Conservation (phyloP, 2,888 invertebrate genomes). For the Cristatella mucedo region DNA sequence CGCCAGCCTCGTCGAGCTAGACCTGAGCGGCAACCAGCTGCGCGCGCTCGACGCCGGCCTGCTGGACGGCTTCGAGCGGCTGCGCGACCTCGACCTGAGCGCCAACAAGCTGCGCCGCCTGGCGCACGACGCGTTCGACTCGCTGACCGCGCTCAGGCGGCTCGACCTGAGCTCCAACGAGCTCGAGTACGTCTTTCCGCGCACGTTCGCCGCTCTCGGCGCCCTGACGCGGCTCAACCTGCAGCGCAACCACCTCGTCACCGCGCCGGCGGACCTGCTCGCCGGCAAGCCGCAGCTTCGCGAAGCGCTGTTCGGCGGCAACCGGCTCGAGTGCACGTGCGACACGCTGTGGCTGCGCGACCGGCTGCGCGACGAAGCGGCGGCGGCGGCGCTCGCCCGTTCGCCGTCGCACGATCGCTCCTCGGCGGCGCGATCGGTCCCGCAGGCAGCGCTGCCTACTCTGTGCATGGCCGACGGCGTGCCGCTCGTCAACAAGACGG, state of each 20-base stretch:
- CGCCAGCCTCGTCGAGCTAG: too few relatives aligned
- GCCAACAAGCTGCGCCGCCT: conserved; percentile 13
- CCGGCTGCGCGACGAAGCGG: conserved; percentile 11
- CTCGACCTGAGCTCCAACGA: conserved; percentile 14
- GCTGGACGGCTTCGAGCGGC: conserved; percentile 13
- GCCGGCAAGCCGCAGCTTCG: conserved; percentile 5
- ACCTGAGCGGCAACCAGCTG: too few relatives aligned
- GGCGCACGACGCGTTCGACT: conserved; percentile 10
- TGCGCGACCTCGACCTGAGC: conserved; percentile 14
- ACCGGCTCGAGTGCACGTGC: conserved; percentile 28
- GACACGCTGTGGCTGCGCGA: conserved; percentile 15
- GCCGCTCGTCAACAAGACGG: too few relatives aligned
- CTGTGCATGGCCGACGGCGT: too few relatives aligned
- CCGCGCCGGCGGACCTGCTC: conserved; percentile 6
- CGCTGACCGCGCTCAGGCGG: conserved; percentile 11
- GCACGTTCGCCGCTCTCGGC: conserved; percentile 1
- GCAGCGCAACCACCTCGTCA: conserved; percentile 8
- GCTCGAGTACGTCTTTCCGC: conserved; percentile 13
- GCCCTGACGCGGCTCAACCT: conserved; percentile 5
- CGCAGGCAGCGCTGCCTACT: too few relatives aligned
- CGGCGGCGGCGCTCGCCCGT: too few relatives aligned
- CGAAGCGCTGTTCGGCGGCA: conserved; percentile 14
- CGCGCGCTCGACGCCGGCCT: too few relatives aligned
- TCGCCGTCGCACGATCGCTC: too few relatives aligned
- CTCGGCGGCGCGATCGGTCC: too few relatives aligned